These are phyloP conservation scores for Coregonus clupeaformis DNA, from an alignment of 2,113 vertebrate species.

Conservation along the genomic window DNA sequence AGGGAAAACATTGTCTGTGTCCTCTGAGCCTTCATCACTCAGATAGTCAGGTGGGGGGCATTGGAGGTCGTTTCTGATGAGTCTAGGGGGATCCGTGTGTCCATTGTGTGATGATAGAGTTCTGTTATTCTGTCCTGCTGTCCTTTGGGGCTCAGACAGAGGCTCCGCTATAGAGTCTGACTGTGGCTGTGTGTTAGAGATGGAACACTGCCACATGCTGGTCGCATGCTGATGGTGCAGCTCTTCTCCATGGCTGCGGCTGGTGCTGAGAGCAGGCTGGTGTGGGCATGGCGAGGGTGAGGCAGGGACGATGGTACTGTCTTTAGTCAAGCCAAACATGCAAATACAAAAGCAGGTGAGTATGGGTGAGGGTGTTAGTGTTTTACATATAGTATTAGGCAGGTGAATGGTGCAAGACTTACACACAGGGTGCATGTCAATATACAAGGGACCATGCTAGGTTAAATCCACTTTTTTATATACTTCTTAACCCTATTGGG, in stretches of 20 bases:
- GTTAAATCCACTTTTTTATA: neutral
- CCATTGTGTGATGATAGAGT: slow-evolving; percentile 52
- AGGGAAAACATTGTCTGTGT: slow-evolving; percentile 51
- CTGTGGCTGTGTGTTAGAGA: slow-evolving; percentile 36
- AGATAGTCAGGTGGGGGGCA: slow-evolving; percentile 38
- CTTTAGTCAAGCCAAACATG: slow-evolving; percentile 74
- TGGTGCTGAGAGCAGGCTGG: slow-evolving; percentile 9
- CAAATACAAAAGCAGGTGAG: slow-evolving; percentile 72
- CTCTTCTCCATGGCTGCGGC: slow-evolving; percentile 12
- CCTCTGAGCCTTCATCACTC: slow-evolving; percentile 60
- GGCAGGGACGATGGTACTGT: slow-evolving; percentile 43
- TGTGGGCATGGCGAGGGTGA: slow-evolving; percentile 23
- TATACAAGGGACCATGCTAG: slow-evolving; percentile 3
- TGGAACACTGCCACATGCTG: slow-evolving; percentile 54
- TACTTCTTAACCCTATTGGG: no score
- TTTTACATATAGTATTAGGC: slow-evolving; percentile 3
- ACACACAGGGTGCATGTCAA: neutral
- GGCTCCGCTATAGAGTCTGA: slow-evolving; percentile 6
- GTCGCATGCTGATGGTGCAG: slow-evolving; percentile 21
- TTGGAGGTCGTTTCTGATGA: slow-evolving; percentile 43
- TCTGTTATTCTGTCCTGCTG: slow-evolving; percentile 32
- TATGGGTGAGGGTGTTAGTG: slow-evolving; percentile 44
- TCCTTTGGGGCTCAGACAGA: slow-evolving; percentile 30
- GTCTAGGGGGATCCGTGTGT: slow-evolving; percentile 41
- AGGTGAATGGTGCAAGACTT: slow-evolving; percentile 16